These are phyloP conservation scores for Leptocoma aspasia DNA, from an alignment of 2,113 vertebrate genomes.

Conservation along the genomic window DNA sequence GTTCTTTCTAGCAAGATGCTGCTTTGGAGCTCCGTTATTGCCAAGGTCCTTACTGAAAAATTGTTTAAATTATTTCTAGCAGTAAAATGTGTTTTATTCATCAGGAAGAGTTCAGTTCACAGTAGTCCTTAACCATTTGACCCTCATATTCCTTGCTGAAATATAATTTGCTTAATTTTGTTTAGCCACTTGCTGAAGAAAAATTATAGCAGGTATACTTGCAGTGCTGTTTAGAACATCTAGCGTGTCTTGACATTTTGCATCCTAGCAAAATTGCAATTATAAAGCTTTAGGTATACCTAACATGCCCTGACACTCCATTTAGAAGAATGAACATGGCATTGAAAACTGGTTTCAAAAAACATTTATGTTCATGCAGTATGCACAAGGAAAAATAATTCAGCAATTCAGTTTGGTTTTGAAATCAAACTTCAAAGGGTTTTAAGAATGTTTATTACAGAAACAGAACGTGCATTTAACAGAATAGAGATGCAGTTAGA, in stretches of 20 bases:
- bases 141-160: not conserved
- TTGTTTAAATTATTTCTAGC: not conserved
- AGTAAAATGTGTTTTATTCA: not conserved
- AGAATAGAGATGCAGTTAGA: not conserved
- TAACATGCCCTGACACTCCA: not conserved
- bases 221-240: not conserved
- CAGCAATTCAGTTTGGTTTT: conserved; percentile 3
- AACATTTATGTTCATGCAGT: not conserved
- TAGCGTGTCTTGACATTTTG: not conserved
- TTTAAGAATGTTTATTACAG: not conserved
- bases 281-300: not conserved
- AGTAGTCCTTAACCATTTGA: not conserved
- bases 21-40: not conserved
- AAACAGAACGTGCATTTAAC: not conserved
- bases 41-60: not conserved
- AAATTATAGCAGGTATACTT: not conserved
- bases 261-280: not conserved
- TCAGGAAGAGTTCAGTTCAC: not conserved
- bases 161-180: not conserved
- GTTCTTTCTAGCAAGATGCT: not conserved
- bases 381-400: not conserved
- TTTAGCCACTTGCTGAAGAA: not conserved
- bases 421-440: conserved; percentile 30
- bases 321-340: not conserved
- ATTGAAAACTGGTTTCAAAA: not conserved